Percentiles rank a stretch among this genome's conserved stretches.
Evolutionary conservation across 2,797 vertebrate genomes (phyloP).

Genomic region (Enteromius thamalakanensis): DNA sequence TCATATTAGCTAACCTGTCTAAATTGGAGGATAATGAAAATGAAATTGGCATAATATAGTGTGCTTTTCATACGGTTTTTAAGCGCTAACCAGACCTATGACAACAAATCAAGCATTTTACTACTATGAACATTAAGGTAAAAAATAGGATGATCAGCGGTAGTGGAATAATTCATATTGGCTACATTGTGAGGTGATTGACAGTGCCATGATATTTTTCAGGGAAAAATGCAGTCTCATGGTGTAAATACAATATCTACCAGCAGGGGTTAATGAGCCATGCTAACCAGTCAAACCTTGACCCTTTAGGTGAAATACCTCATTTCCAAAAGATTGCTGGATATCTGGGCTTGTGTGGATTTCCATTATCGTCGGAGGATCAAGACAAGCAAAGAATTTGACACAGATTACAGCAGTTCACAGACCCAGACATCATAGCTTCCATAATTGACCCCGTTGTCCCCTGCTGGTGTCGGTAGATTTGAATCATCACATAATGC

Average conservation of each 20-base stretch:
- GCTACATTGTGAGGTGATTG: neutral
- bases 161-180: conserved; percentile 3
- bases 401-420: neutral
- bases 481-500: neutral
- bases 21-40: conserved; percentile 6
- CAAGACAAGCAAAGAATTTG: neutral
- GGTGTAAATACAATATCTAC: neutral
- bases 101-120: neutral
- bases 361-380: neutral
- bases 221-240: neutral
- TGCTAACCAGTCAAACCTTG: neutral
- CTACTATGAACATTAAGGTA: neutral
- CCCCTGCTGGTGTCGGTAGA: conserved; percentile 11
- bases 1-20: conserved; percentile 15
- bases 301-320: neutral
- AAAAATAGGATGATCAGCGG: neutral
- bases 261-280: neutral
- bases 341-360: neutral
- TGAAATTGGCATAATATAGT: neutral
- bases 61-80: neutral
- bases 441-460: neutral
- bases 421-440: neutral
- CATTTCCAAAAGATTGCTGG: neutral
- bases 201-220: neutral
- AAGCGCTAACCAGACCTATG: neutral